These are phyloP conservation scores for Parnassius mnemosyne DNA, from an alignment of 2,888 invertebrate species.

Conservation along the genomic window DNA sequence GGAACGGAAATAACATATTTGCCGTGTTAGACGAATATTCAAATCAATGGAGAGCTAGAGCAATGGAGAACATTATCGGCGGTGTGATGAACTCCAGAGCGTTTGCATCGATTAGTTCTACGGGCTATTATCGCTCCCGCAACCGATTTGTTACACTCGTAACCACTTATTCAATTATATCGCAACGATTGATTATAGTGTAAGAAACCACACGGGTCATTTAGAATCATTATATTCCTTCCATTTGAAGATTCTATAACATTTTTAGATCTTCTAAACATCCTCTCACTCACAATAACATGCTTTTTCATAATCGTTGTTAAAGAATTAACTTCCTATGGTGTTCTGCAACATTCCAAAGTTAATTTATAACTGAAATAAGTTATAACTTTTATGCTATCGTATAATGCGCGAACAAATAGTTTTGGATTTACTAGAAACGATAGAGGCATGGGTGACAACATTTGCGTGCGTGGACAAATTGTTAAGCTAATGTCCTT, in stretches of 20 bases:
- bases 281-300: too few relatives aligned
- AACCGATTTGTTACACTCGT: slow-evolving; percentile 66
- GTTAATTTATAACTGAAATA: too few relatives aligned
- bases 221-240: slow-evolving; percentile 19
- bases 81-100: slow-evolving; percentile 45
- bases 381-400: too few relatives aligned
- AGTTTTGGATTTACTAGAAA: too few relatives aligned
- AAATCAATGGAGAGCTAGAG: slow-evolving; percentile 16
- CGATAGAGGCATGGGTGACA: slow-evolving; percentile 40
- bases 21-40: background rate
- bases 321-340: too few relatives aligned
- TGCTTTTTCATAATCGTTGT: too few relatives aligned
- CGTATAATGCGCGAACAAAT: too few relatives aligned
- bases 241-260: background rate
- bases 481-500: slow-evolving; percentile 49
- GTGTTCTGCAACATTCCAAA: too few relatives aligned
- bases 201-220: slow-evolving; percentile 33
- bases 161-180: slow-evolving; percentile 64
- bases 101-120: slow-evolving; percentile 45
- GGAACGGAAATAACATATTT: background rate
- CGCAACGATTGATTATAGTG: slow-evolving; percentile 50
- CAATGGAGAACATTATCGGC: slow-evolving; percentile 17
- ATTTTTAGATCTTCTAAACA: too few relatives aligned
- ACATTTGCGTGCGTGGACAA: slow-evolving; percentile 45
- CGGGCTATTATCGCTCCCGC: slow-evolving; percentile 30